These are phyloP conservation scores for Callinectes sapidus DNA, from an alignment of 2,888 invertebrate species.

Conservation along the genomic window DNA sequence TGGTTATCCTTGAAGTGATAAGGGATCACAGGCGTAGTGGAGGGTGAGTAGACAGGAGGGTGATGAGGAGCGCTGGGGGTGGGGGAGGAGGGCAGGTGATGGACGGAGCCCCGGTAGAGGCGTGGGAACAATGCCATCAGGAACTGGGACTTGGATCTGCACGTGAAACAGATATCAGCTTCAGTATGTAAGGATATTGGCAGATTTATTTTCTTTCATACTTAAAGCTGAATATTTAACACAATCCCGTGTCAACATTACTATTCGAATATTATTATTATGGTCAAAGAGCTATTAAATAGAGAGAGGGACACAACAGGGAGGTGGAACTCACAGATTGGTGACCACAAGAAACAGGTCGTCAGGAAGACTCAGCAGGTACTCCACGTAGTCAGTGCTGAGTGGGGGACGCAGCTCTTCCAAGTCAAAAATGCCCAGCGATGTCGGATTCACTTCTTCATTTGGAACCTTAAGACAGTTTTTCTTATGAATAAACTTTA, in stretches of 20 bases:
- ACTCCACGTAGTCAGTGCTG: slow-evolving; percentile 52
- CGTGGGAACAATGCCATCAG: slow-evolving; percentile 57
- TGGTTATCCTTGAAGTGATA: not conserved
- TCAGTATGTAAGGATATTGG: not conserved
- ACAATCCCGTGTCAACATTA: not conserved
- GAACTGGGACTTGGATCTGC: slow-evolving; percentile 59
- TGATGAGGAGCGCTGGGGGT: not conserved
- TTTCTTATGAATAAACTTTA: not conserved
- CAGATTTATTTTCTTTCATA: not conserved
- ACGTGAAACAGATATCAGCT: not conserved
- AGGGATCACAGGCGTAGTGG: slow-evolving; percentile 9
- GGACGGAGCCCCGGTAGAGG: slow-evolving; percentile 47
- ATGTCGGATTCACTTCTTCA: not conserved
- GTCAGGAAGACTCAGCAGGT: slow-evolving; percentile 50
- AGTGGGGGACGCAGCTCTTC: slow-evolving; percentile 50
- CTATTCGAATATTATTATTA: not conserved
- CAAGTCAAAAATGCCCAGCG: not conserved
- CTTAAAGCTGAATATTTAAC: not conserved
- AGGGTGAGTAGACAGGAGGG: not conserved
- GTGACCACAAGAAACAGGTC: slow-evolving; percentile 44
- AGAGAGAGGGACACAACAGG: not conserved
- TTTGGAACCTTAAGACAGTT: slow-evolving; percentile 5
- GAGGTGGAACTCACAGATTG: slow-evolving; percentile 47
- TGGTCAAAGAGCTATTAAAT: not conserved
- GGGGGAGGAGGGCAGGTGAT: slow-evolving; percentile 34